Conservation (phyloP, 2,888 invertebrate species). For the Mesoligia furuncula region DNA sequence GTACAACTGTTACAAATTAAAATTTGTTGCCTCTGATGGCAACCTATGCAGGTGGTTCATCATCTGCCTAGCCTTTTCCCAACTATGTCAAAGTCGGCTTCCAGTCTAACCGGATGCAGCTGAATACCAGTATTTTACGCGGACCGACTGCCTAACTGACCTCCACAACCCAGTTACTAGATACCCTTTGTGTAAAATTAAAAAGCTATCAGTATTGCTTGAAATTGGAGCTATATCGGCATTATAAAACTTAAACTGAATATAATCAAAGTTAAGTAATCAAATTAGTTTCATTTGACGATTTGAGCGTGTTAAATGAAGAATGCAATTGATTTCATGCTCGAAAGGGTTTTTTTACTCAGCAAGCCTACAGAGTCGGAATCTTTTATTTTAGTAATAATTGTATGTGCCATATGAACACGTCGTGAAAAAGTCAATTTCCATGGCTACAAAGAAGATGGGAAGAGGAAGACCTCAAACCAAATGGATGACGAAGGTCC, state of each 20-base stretch:
- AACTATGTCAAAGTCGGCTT: background rate
- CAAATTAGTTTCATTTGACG: constrained; percentile 42
- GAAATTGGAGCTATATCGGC: background rate
- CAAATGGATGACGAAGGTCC: background rate
- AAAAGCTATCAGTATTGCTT: background rate
- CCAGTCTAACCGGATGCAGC: background rate
- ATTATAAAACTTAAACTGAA: constrained; percentile 23
- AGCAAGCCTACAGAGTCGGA: background rate
- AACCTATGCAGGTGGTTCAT: too few relatives aligned
- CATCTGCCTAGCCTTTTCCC: background rate
- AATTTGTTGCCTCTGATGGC: too few relatives aligned
- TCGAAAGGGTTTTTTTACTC: constrained; percentile 3
- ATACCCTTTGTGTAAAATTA: background rate
- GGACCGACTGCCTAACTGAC: background rate
- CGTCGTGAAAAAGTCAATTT: background rate
- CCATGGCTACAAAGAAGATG: background rate
- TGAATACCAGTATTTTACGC: background rate
- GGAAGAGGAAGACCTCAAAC: background rate
- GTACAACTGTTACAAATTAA: too few relatives aligned
- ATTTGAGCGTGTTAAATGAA: constrained; percentile 40
- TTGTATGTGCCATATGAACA: background rate
- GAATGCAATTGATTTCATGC: constrained; percentile 45
- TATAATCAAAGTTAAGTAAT: constrained; percentile 25
- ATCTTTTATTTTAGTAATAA: background rate
- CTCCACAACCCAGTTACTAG: background rate